phyloP scores from a whole-genome alignment of 2,888 invertebrate species.

The Aphidius colemani region DNA sequence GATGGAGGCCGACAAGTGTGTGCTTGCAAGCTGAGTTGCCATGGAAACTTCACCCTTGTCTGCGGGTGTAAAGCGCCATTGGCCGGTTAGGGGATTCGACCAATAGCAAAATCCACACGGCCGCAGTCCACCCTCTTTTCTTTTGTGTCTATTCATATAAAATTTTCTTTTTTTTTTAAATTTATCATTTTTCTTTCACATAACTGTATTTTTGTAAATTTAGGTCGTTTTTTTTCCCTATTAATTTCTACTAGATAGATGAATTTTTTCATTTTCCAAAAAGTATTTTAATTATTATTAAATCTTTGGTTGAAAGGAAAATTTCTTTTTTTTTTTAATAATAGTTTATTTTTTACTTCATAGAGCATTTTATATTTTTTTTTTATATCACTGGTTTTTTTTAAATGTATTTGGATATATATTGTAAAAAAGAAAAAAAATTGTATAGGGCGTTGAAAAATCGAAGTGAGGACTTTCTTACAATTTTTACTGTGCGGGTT shows the following conservation, averaged over 20 bases:
- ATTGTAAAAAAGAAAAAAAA: neutral
- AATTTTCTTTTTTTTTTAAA: neutral
- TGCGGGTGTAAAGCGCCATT: slow-evolving; percentile 59
- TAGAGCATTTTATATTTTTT: too few relatives aligned
- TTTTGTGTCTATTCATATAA: slow-evolving; percentile 3
- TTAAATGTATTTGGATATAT: too few relatives aligned
- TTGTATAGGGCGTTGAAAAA: neutral
- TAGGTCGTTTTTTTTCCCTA: too few relatives aligned
- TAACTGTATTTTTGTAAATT: neutral
- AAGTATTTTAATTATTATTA: too few relatives aligned
- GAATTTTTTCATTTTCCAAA: too few relatives aligned
- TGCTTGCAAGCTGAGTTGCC: slow-evolving; percentile 45
- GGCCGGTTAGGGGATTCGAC: slow-evolving; percentile 54
- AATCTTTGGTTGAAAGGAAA: too few relatives aligned
- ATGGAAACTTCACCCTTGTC: slow-evolving; percentile 55
- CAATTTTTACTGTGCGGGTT: slow-evolving; percentile 21
- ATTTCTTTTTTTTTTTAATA: too few relatives aligned
- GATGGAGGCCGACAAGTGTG: slow-evolving; percentile 51
- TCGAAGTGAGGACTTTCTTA: slow-evolving; percentile 7
- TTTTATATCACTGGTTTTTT: too few relatives aligned
- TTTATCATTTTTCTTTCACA: neutral
- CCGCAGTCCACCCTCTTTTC: slow-evolving; percentile 31
- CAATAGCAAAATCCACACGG: slow-evolving; percentile 32
- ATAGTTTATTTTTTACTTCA: too few relatives aligned
- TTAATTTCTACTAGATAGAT: too few relatives aligned